A percentile compares a stretch with the other conserved stretches of the same genome.
These are phyloP conservation scores for Euplexia lucipara DNA, from an alignment of 2,888 invertebrate genomes.

Conservation along the genomic window DNA sequence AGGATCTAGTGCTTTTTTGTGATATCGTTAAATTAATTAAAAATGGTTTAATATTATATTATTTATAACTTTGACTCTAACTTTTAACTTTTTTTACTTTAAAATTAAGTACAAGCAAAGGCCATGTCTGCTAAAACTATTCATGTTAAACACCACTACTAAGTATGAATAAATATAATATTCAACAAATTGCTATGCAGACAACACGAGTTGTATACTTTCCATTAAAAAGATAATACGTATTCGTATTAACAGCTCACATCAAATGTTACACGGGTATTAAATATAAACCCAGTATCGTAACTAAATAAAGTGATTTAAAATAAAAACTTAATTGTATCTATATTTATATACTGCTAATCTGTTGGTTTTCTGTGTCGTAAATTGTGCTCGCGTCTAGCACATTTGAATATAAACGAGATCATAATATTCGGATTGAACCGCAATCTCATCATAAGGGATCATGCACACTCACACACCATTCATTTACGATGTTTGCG, in stretches of 20 bases:
- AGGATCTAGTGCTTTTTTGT: slow-evolving; percentile 2
- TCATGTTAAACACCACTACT: slow-evolving; percentile 21
- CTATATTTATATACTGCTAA: slow-evolving; percentile 65
- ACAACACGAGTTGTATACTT: slow-evolving; percentile 15
- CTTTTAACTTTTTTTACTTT: no score
- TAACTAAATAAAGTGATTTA: slow-evolving; percentile 44
- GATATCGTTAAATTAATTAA: slow-evolving; percentile 43
- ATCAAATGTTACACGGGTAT: slow-evolving; percentile 22
- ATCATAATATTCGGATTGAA: slow-evolving; percentile 68
- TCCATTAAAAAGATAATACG: slow-evolving; percentile 33
- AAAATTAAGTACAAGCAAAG: slow-evolving; percentile 30
- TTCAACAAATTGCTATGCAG: slow-evolving; percentile 43
- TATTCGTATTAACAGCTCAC: slow-evolving; percentile 7
- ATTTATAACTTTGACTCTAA: no score
- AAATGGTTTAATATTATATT: no score
- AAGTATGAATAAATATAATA: no score
- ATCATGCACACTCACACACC: slow-evolving; percentile 63
- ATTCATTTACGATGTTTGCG: slow-evolving; percentile 74
- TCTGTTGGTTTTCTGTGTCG: slow-evolving; percentile 67
- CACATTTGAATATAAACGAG: slow-evolving; percentile 70
- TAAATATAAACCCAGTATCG: slow-evolving; percentile 22
- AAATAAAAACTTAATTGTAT: slow-evolving; percentile 54
- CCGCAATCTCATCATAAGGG: slow-evolving; percentile 51
- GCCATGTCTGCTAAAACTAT: slow-evolving; percentile 19
- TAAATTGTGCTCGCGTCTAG: slow-evolving; percentile 63